phyloP scores from a whole-genome alignment of 1,140 invertebrate species.

The Lamellibrachia luymesi region DNA sequence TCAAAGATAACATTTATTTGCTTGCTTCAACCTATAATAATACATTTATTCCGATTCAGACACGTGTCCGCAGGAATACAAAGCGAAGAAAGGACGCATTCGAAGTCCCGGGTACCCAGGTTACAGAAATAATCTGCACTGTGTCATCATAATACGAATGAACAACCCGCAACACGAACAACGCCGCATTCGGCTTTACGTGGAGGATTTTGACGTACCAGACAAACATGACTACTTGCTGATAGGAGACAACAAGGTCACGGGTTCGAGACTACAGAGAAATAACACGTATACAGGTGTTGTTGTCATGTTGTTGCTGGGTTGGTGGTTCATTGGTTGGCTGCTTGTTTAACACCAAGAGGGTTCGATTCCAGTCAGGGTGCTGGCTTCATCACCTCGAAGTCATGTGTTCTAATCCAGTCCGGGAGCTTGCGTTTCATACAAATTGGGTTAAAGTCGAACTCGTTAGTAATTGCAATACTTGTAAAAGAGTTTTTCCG shows the following conservation, averaged over 20 bases:
- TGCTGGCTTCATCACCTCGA: neutral
- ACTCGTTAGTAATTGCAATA: too few relatives aligned
- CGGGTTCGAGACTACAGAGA: neutral
- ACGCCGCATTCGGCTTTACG: neutral
- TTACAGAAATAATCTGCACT: neutral
- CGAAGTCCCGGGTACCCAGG: neutral
- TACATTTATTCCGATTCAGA: neutral
- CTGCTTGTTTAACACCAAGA: too few relatives aligned
- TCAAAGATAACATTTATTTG: neutral
- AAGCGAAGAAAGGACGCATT: neutral
- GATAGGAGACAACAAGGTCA: neutral
- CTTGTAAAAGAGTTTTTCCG: too few relatives aligned
- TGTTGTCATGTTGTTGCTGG: neutral
- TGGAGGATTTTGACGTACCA: neutral
- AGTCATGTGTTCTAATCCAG: neutral
- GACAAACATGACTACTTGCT: neutral
- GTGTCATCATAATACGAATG: neutral
- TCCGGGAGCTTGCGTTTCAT: too few relatives aligned
- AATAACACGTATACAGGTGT: neutral
- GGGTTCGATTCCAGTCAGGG: neutral
- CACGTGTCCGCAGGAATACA: neutral
- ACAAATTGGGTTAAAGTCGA: too few relatives aligned
- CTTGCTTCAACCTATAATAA: neutral
- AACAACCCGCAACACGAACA: neutral
- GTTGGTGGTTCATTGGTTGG: too few relatives aligned